Evolutionary conservation across 2,888 invertebrate species (phyloP).

Genomic region (Carterocephalus palaemon): DNA sequence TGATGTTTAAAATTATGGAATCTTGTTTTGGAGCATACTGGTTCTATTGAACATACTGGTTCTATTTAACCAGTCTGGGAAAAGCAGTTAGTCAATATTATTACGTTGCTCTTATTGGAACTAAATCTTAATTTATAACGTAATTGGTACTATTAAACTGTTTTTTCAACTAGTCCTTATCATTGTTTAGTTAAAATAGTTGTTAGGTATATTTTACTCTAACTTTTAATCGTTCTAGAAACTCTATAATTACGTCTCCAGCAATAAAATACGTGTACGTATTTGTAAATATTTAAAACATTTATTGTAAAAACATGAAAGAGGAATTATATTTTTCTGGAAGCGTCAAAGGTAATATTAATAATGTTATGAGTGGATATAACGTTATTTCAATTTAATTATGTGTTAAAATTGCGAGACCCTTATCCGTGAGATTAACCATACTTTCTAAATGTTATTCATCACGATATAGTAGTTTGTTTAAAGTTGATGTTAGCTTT

Average conservation of each 20-base stretch:
- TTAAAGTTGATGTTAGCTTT: slow-evolving; percentile 60
- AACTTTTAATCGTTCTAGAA: slow-evolving; percentile 57
- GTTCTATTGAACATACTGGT: too few relatives aligned
- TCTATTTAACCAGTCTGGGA: neutral
- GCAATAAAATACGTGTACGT: slow-evolving; percentile 72
- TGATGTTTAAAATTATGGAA: slow-evolving; percentile 33
- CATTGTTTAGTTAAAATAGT: slow-evolving; percentile 64
- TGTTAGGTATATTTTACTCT: slow-evolving; percentile 63
- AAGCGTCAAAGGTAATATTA: slow-evolving; percentile 55
- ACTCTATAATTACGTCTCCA: slow-evolving; percentile 67
- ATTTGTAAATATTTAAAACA: slow-evolving; percentile 70
- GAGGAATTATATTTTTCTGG: slow-evolving; percentile 76
- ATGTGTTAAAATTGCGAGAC: slow-evolving; percentile 28
- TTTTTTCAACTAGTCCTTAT: slow-evolving; percentile 75
- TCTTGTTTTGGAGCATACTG: too few relatives aligned
- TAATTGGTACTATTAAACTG: slow-evolving; percentile 56
- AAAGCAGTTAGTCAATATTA: neutral
- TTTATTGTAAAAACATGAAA: slow-evolving; percentile 68
- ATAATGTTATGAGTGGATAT: slow-evolving; percentile 48
- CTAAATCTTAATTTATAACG: slow-evolving; percentile 36
- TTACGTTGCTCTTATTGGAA: neutral
- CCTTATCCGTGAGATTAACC: slow-evolving; percentile 29
- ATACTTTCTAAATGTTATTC: slow-evolving; percentile 32
- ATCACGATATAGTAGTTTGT: slow-evolving; percentile 51
- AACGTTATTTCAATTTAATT: slow-evolving; percentile 34